Evolutionary conservation across 2,797 vertebrate genomes (phyloP).

Genomic region (Melanotaenia parkinsoni): DNA sequence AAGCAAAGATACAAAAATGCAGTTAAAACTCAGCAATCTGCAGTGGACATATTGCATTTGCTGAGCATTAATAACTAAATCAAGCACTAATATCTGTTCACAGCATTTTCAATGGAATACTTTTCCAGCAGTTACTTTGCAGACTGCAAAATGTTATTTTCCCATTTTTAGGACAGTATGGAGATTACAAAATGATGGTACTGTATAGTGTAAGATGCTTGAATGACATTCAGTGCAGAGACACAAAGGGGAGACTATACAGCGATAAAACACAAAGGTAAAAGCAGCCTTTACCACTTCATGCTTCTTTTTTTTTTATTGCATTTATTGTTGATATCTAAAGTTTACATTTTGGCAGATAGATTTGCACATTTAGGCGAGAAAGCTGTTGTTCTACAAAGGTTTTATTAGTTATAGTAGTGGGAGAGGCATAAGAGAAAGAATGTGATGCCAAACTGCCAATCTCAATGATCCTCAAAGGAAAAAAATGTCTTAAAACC

Average conservation of each 20-base stretch:
- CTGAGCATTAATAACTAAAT: background rate
- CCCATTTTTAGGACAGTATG: background rate
- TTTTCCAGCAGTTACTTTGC: conserved; percentile 22
- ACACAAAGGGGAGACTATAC: conserved; percentile 42
- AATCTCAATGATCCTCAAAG: conserved; percentile 75
- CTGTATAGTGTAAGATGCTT: conserved; percentile 44
- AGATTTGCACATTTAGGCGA: conserved; percentile 87
- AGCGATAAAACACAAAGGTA: conserved; percentile 35
- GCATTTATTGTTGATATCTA: conserved; percentile 82
- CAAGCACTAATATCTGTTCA: conserved; percentile 35
- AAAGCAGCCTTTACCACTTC: conserved; percentile 62
- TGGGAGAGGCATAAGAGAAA: conserved; percentile 37
- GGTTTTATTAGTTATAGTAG: conserved; percentile 73
- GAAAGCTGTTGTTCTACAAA: conserved; percentile 77
- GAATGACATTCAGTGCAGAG: conserved; percentile 30
- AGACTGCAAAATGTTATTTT: conserved; percentile 32
- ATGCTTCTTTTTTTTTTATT: conserved; percentile 75
- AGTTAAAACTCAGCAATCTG: conserved; percentile 28
- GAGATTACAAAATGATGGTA: conserved; percentile 35
- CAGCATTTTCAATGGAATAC: conserved; percentile 10
- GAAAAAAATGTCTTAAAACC: conserved; percentile 80
- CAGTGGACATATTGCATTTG: conserved; percentile 22
- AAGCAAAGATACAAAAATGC: conserved; percentile 3
- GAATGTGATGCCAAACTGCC: conserved; percentile 62
- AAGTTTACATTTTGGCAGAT: conserved; percentile 88